Evolutionary conservation across 2,113 vertebrate genomes (phyloP), one percentile per base, ranked within the genome.

Genomic region (Hypomesus transpacificus): DNA sequence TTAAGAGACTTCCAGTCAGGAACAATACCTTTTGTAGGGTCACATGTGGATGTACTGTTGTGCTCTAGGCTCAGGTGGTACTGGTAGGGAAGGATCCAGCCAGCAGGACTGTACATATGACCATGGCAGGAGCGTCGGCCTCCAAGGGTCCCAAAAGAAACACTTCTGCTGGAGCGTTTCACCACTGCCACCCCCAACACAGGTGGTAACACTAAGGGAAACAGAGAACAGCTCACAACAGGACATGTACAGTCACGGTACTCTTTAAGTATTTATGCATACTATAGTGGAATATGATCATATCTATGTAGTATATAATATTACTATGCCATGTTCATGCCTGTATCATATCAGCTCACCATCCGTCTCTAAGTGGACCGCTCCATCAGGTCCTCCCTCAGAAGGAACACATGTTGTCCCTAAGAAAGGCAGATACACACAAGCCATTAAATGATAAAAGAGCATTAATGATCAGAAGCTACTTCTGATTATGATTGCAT

Each of bases 71-170:
- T 88, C 2, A 93, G 58, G 0, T 71, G 82, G 82, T 94, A 86
- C 81, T 64, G 91, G 71, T 89, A 84, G 0, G 91, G 94, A 54
- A 96, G 88, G 53, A 96, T 84, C 95, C 95, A 96, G 39, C 95
- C 95, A 1, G 86, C 93, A 3, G 94, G 94, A 71, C 95, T 95
- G 80, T 94, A 96, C 58, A 94, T 70, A 74, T 92, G 87, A 53
- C 93, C 82, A 14, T 96, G 95, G 80, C 95, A 96, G 59, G 94
- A 96, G 39, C 95, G 87, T 3, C 93, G 92, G n/a, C 92, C 90
- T 5, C 73, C 74, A 0, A 96, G 89, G 78, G 89, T 94, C 71
- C 74, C 89, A 26, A 95, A 86, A 66, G 84, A 90, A 8, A 94
- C 53, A 60, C 82, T 92, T 69, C 80, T 92, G 84, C 84, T 88